These are phyloP conservation scores for Poecilia wingei DNA, from an alignment of 2,797 vertebrate species.

Conservation along the genomic window DNA sequence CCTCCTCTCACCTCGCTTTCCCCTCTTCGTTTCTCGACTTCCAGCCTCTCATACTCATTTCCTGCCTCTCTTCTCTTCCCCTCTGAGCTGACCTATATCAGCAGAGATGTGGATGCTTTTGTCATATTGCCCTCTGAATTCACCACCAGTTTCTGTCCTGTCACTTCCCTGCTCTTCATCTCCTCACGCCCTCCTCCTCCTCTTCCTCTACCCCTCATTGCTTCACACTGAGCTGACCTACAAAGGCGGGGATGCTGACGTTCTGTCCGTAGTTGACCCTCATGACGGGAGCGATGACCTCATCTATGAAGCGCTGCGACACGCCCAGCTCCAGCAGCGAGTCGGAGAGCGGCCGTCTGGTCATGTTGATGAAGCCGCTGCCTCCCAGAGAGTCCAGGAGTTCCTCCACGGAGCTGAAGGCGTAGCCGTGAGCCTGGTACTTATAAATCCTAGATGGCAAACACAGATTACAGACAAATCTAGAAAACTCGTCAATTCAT, in stretches of 20 bases:
- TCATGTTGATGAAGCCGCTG: constrained; percentile 95
- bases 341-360: constrained; percentile 89
- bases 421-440: constrained; percentile 95
- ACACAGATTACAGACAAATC: constrained; percentile 6
- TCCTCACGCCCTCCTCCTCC: not conserved
- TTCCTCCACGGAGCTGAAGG: constrained; percentile 94
- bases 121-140: constrained; percentile 8
- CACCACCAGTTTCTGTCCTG: not conserved
- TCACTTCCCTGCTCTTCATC: constrained; percentile 5
- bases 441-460: constrained; percentile 89
- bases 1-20: constrained; percentile 52
- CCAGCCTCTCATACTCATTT: constrained; percentile 31
- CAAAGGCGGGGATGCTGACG: constrained; percentile 93
- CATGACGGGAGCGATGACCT: constrained; percentile 91
- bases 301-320: constrained; percentile 95
- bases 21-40: not conserved
- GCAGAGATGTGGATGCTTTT: not conserved
- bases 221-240: constrained; percentile 81
- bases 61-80: constrained; percentile 28
- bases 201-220: not conserved
- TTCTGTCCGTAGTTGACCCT: constrained; percentile 96
- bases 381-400: constrained; percentile 91
- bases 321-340: constrained; percentile 93
- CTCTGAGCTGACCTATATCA: constrained; percentile 41
- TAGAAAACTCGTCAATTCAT: not conserved